phyloP scores from a whole-genome alignment of 2,797 vertebrate genomes.

The Smutsia gigantea region DNA sequence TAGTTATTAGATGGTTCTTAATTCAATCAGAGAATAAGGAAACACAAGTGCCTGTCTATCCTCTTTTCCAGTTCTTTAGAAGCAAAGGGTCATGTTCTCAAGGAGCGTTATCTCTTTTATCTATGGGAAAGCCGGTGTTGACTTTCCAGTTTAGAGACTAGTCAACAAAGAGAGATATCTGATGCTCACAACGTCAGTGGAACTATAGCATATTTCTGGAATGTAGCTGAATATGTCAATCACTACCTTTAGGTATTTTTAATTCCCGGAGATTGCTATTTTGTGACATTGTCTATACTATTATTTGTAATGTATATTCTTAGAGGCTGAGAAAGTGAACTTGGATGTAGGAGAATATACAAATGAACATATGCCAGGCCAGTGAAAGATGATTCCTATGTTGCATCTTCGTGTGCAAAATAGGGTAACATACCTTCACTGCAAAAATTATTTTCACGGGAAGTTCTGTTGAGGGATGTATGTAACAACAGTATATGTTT shows the following conservation, averaged over 20 bases:
- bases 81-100: constrained; percentile 68
- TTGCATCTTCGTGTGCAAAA: background rate
- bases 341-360: constrained; percentile 12
- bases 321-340: background rate
- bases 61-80: constrained; percentile 63
- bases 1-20: constrained; percentile 61
- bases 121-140: constrained; percentile 75
- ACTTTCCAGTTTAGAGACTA: constrained; percentile 71
- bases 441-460: background rate
- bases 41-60: constrained; percentile 63
- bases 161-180: constrained; percentile 59
- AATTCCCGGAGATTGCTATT: background rate
- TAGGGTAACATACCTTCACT: background rate
- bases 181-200: background rate
- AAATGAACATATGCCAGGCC: background rate
- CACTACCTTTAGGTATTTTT: constrained; percentile 26
- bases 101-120: constrained; percentile 64
- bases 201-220: constrained; percentile 44
- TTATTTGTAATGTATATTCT: background rate
- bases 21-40: constrained; percentile 68
- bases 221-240: constrained; percentile 49
- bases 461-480: background rate
- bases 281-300: background rate
- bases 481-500: background rate
- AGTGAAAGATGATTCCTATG: constrained; percentile 32